Evolutionary conservation across 2,113 vertebrate genomes (phyloP).

Genomic region (Daubentonia madagascariensis): DNA sequence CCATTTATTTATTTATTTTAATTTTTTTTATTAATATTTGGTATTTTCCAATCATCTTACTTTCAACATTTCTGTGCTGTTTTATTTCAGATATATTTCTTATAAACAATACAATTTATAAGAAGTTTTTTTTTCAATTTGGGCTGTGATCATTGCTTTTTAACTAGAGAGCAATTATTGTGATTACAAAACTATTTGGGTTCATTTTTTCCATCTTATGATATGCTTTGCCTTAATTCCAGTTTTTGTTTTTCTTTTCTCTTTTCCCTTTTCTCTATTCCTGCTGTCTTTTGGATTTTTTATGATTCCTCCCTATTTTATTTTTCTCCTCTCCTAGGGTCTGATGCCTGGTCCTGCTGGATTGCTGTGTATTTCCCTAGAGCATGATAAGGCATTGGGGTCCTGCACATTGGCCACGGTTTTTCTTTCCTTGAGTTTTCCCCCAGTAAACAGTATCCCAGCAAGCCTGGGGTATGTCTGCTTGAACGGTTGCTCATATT

Average conservation of each 20-base stretch:
- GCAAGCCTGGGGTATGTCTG: neutral
- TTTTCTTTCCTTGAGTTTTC: neutral
- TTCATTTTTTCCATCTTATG: neutral
- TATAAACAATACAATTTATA: neutral
- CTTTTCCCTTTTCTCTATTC: neutral
- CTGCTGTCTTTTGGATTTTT: neutral
- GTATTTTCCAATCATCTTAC: neutral
- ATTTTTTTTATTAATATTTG: neutral
- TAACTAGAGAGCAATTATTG: neutral
- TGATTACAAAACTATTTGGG: neutral
- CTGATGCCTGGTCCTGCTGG: neutral
- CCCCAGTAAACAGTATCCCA: neutral
- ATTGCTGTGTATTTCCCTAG: neutral
- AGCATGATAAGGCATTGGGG: neutral
- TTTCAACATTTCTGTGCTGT: neutral
- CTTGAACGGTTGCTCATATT: neutral
- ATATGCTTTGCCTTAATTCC: neutral
- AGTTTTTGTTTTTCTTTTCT: neutral
- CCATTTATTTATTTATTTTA: too few species aligned
- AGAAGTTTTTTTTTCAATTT: neutral
- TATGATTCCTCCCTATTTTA: neutral
- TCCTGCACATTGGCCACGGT: neutral
- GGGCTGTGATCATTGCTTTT: neutral
- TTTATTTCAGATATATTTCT: neutral
- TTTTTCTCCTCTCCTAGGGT: neutral